phyloP scores from a whole-genome alignment of 2,113 vertebrate species.

The Aramus guarauna region DNA sequence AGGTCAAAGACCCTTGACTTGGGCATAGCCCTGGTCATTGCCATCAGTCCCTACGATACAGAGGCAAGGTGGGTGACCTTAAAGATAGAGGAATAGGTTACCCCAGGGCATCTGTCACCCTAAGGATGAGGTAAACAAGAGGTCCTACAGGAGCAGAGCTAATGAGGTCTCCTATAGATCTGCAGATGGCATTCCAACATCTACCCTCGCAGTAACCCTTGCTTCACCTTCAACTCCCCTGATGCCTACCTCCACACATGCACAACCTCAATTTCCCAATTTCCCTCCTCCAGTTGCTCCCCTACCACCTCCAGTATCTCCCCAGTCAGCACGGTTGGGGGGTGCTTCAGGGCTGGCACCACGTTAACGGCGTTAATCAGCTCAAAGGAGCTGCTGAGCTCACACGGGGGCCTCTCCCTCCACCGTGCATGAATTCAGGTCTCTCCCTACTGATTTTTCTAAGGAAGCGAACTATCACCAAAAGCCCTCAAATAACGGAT shows the following conservation, averaged over 20 bases:
- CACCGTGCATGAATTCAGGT: accelerated
- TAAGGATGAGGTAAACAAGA: background rate
- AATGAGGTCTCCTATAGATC: background rate
- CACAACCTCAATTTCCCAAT: background rate
- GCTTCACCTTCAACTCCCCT: background rate
- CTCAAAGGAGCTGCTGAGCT: background rate
- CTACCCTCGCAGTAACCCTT: background rate
- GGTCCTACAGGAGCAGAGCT: background rate
- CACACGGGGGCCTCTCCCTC: background rate
- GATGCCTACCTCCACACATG: background rate
- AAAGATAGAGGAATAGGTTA: background rate
- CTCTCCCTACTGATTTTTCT: background rate
- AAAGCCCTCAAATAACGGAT: background rate
- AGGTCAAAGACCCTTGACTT: background rate
- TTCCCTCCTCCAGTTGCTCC: background rate
- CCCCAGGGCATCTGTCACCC: background rate
- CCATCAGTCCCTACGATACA: background rate
- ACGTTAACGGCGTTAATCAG: accelerated
- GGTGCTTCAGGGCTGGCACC: background rate
- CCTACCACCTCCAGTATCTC: background rate
- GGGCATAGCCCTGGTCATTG: background rate
- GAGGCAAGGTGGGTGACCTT: constrained; percentile 3
- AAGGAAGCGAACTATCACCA: background rate
- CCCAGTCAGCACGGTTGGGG: accelerated
- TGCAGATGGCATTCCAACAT: background rate